Conservation (phyloP, 2,113 vertebrate species). For the Chiloscyllium plagiosum region DNA sequence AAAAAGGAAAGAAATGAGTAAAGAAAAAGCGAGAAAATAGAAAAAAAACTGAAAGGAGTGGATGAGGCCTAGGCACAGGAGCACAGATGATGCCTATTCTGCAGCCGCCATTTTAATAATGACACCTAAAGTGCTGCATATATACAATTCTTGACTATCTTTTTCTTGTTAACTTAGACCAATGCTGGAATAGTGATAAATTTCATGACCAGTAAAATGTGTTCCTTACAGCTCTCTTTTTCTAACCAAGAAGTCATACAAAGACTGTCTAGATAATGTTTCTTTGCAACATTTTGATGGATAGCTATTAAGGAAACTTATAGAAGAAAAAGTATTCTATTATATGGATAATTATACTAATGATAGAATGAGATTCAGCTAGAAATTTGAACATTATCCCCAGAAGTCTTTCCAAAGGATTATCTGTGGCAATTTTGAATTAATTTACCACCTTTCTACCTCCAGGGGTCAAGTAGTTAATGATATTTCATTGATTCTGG, state of each 20-base stretch:
- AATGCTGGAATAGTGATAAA: background rate
- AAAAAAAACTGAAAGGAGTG: no score
- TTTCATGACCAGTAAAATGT: background rate
- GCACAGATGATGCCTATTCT: no score
- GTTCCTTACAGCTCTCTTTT: background rate
- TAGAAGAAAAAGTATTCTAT: background rate
- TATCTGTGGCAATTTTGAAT: background rate
- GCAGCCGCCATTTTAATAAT: no score
- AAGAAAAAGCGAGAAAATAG: no score
- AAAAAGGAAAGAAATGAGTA: no score
- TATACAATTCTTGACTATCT: background rate
- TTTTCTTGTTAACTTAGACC: background rate
- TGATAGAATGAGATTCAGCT: background rate
- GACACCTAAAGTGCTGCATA: background rate
- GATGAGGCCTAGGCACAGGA: no score
- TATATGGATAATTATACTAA: background rate
- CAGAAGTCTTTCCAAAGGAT: constrained; percentile 1
- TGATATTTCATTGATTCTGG: constrained; percentile 20
- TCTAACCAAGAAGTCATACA: background rate
- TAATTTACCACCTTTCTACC: background rate
- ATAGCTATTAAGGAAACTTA: background rate
- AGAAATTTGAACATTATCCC: background rate
- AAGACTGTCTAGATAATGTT: no score
- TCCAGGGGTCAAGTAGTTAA: background rate
- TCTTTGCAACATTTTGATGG: background rate